Conservation (phyloP, 2,113 vertebrate species). For the Melierax canorus region DNA sequence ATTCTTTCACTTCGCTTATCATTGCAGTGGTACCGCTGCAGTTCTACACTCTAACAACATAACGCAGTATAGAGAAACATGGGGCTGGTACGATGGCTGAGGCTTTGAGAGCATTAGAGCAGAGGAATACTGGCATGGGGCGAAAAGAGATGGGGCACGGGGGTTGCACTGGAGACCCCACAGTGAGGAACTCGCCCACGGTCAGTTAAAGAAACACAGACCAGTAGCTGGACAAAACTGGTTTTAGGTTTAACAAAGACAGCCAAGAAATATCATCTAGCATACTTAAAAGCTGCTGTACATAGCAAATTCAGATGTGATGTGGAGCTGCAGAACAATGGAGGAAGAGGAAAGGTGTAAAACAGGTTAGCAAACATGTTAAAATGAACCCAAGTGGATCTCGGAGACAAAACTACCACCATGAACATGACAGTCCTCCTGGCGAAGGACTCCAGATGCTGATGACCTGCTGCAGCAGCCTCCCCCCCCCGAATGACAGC, state of each 20-base stretch:
- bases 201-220: not conserved
- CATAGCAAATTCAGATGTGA: not conserved
- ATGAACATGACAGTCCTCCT: not conserved
- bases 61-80: fast-evolving
- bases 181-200: fast-evolving
- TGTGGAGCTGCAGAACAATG: not conserved
- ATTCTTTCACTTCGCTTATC: not conserved
- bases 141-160: not conserved
- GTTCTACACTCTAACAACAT: fast-evolving
- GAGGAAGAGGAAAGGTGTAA: not conserved
- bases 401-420: not conserved
- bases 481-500: not conserved
- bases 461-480: not conserved
- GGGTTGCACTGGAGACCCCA: not conserved
- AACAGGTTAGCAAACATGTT: not conserved
- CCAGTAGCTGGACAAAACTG: not conserved
- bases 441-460: not conserved
- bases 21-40: not conserved
- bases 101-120: not conserved
- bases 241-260: not conserved
- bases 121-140: not conserved
- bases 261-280: not conserved
- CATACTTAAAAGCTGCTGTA: not conserved
- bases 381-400: not conserved
- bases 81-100: not conserved